Evolutionary conservation across 1,140 invertebrate species (phyloP).

Genomic region (Zaprionus tsacasi): DNA sequence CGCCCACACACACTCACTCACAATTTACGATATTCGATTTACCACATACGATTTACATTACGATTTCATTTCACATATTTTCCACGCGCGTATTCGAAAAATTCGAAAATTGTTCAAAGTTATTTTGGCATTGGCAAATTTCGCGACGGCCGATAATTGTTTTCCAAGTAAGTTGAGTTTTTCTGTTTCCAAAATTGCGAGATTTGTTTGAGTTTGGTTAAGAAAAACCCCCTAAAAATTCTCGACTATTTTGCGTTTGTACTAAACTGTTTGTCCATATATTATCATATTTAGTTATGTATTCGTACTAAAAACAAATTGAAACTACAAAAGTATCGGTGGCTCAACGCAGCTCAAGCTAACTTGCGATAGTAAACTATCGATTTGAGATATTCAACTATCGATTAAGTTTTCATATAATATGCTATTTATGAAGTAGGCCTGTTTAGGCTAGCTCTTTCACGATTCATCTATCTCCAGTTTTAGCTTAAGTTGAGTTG

Average conservation of each 20-base stretch:
- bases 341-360: constrained; percentile 5
- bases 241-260: constrained; percentile 26
- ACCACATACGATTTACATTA: constrained; percentile 43
- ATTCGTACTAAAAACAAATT: constrained; percentile 35
- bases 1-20: background rate
- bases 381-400: background rate
- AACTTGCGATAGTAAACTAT: constrained; percentile 1
- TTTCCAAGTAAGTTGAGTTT: constrained; percentile 83
- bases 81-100: constrained; percentile 42
- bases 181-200: constrained; percentile 41
- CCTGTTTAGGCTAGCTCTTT: too few species aligned
- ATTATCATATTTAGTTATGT: constrained; percentile 30
- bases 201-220: constrained; percentile 50
- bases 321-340: constrained; percentile 1
- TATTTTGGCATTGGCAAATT: constrained; percentile 78
- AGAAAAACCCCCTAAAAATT: background rate
- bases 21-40: constrained; percentile 2
- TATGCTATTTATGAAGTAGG: background rate
- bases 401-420: background rate
- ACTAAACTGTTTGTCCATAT: constrained; percentile 39
- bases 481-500: background rate
- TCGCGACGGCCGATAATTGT: constrained; percentile 81
- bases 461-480: background rate
- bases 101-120: constrained; percentile 66
- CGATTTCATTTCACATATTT: constrained; percentile 58